A percentile compares a stretch with the other conserved stretches of the same genome.
phyloP scores from a whole-genome alignment of 2,888 invertebrate species.

The Sthenelais limicola region DNA sequence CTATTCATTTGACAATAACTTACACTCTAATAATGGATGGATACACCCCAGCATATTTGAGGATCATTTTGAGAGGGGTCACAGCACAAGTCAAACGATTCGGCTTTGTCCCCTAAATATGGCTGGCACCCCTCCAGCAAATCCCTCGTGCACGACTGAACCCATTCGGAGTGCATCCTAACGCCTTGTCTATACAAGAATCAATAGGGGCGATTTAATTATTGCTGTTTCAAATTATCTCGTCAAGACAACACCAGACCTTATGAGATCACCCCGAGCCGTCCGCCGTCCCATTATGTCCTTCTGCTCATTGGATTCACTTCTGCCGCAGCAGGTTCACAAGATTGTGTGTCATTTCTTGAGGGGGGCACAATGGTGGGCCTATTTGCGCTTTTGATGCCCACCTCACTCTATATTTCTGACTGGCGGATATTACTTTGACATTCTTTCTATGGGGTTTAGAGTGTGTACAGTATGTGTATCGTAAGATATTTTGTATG shows the following conservation, averaged over 20 bases:
- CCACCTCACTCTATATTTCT: too few species aligned
- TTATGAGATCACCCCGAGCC: constrained; percentile 37
- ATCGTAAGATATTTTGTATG: too few species aligned
- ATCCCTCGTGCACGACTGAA: background rate
- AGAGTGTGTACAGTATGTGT: too few species aligned
- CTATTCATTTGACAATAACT: too few species aligned
- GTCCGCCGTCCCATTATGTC: constrained; percentile 17
- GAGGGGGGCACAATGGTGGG: background rate
- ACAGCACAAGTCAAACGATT: too few species aligned
- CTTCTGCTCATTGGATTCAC: constrained; percentile 22
- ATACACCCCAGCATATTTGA: too few species aligned
- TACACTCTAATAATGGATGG: too few species aligned
- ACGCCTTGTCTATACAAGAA: background rate
- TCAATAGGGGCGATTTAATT: constrained; percentile 39
- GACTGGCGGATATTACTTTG: too few species aligned
- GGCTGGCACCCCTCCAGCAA: background rate
- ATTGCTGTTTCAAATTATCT: constrained; percentile 41
- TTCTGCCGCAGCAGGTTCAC: constrained; percentile 15
- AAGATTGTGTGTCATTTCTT: background rate
- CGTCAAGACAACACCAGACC: constrained; percentile 32
- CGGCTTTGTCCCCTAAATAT: too few species aligned
- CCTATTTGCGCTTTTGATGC: too few species aligned
- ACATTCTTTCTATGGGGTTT: too few species aligned
- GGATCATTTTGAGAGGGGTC: too few species aligned
- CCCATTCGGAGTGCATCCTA: background rate